These are phyloP conservation scores for Leucosticte australis DNA, from an alignment of 2,113 vertebrate genomes.

Conservation along the genomic window DNA sequence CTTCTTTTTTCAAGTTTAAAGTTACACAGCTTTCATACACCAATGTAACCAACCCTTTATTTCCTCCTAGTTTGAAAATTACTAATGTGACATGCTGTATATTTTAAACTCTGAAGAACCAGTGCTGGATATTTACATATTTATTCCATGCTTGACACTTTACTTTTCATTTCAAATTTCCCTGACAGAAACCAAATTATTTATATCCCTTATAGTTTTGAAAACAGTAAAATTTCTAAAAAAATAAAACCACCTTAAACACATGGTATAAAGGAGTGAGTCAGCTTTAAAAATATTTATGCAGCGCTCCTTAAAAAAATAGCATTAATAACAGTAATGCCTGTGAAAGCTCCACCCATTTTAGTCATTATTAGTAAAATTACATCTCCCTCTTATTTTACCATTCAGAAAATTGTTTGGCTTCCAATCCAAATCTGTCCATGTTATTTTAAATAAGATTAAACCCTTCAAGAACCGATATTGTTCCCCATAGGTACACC, in stretches of 20 bases:
- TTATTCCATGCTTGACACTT: slow-evolving; percentile 6
- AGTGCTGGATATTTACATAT: slow-evolving; percentile 31
- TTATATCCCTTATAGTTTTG: background rate
- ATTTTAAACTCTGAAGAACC: background rate
- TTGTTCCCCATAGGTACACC: background rate
- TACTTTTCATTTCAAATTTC: background rate
- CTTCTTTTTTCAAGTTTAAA: background rate
- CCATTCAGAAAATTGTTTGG: background rate
- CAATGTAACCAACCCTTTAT: slow-evolving; percentile 10
- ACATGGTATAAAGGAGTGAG: background rate
- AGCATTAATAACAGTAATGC: background rate
- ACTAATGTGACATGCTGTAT: background rate
- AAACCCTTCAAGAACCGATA: fast-evolving
- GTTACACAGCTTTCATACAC: background rate
- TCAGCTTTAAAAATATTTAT: slow-evolving; percentile 29
- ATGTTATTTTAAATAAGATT: background rate
- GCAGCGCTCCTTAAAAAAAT: slow-evolving; percentile 26
- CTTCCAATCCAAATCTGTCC: background rate
- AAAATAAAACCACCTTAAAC: background rate
- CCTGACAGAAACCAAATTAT: background rate
- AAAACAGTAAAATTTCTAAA: background rate
- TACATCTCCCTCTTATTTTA: background rate
- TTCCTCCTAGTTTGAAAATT: background rate
- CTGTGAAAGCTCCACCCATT: background rate
- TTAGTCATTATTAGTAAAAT: background rate